Conservation (phyloP, 2,113 vertebrate species). For the Scartelaos histophorus region DNA sequence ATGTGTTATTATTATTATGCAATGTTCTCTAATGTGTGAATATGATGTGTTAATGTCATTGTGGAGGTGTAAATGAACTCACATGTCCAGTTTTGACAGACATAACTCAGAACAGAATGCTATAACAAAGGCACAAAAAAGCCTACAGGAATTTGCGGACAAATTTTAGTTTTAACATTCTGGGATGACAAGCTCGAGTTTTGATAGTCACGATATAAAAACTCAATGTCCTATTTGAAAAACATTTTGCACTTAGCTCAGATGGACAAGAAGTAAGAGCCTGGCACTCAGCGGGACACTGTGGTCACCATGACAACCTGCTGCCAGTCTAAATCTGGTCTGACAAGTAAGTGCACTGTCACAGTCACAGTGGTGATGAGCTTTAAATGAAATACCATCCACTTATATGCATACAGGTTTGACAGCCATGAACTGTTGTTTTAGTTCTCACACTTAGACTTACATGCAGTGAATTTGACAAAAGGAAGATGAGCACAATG, state of each 20-base stretch:
- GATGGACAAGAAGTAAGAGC: slow-evolving; percentile 1
- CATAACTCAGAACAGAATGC: background rate
- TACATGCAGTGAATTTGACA: background rate
- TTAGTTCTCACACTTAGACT: background rate
- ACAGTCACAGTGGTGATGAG: slow-evolving; percentile 23
- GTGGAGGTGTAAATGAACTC: background rate
- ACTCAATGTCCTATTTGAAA: background rate
- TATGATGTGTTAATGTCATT: background rate
- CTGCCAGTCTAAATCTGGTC: slow-evolving; percentile 34
- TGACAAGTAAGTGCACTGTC: slow-evolving; percentile 14
- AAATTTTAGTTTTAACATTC: background rate
- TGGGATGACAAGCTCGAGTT: background rate
- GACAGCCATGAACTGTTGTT: background rate
- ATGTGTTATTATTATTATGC: background rate
- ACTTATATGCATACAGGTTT: background rate
- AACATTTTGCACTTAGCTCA: slow-evolving; percentile 9
- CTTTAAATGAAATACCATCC: slow-evolving; percentile 12
- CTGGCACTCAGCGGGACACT: slow-evolving; percentile 18
- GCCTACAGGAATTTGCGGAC: no score
- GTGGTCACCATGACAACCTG: slow-evolving; percentile 42
- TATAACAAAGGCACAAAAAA: no score
- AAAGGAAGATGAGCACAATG: background rate
- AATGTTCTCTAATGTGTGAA: background rate
- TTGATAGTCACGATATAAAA: background rate
- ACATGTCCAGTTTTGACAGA: background rate